Conservation (phyloP, 2,797 vertebrate genomes). For the Delichon dasypus region DNA sequence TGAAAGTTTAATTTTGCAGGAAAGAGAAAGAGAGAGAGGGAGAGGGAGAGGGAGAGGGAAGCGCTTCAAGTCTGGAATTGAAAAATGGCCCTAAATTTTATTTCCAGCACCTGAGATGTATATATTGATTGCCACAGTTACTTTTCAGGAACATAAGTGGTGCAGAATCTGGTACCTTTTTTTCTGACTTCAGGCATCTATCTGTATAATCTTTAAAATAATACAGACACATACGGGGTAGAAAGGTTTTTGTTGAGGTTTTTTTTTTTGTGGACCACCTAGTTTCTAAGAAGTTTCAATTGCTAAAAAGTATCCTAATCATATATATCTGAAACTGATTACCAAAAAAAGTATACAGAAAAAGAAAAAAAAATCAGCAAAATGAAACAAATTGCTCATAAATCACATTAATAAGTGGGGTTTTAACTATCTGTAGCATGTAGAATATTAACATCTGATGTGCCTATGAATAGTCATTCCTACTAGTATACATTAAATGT, state of each 20-base stretch:
- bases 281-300: conserved; percentile 17
- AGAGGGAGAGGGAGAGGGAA: accelerated
- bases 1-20: background rate
- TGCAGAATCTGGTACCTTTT: background rate
- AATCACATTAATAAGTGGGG: conserved; percentile 76
- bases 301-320: conserved; percentile 10
- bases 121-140: background rate
- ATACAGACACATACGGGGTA: background rate
- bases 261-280: background rate
- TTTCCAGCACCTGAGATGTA: background rate
- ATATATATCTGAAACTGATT: conserved; percentile 37
- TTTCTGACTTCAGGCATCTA: background rate
- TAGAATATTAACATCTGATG: conserved; percentile 77
- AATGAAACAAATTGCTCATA: conserved; percentile 74
- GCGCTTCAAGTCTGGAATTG: background rate
- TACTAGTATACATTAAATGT: conserved; percentile 85
- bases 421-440: conserved; percentile 73
- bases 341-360: background rate
- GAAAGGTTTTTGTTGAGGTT: background rate
- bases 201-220: background rate
- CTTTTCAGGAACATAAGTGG: background rate
- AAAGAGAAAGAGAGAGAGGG: no score
- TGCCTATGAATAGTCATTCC: conserved; percentile 74
- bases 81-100: background rate
- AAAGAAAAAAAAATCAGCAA: conserved; percentile 46